phyloP scores from a whole-genome alignment of 1,140 invertebrate species.

The Tribolium madens region DNA sequence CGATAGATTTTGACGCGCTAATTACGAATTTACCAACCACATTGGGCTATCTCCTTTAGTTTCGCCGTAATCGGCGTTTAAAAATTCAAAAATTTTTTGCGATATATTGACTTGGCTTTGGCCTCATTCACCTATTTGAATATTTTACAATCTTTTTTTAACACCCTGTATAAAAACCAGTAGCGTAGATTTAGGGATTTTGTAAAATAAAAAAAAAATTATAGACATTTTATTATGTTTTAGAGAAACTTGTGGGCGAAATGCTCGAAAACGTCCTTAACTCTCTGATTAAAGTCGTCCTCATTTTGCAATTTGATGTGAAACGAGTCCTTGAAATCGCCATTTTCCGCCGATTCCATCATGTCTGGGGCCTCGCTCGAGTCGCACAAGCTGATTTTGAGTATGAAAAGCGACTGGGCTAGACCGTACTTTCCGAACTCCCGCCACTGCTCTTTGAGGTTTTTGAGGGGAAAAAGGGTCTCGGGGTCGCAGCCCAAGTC shows the following conservation, averaged over 20 bases:
- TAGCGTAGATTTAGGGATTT: too few relatives aligned
- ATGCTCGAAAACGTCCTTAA: slow-evolving; percentile 50
- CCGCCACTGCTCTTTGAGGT: slow-evolving; percentile 64
- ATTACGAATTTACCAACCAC: too few relatives aligned
- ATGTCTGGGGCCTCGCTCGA: slow-evolving; percentile 46
- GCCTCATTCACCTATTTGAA: too few relatives aligned
- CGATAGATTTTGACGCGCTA: too few relatives aligned
- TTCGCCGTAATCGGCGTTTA: too few relatives aligned
- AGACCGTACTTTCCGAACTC: slow-evolving; percentile 61
- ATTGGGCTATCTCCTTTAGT: too few relatives aligned
- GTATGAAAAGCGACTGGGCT: slow-evolving; percentile 29
- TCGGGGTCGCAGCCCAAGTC: slow-evolving; percentile 53
- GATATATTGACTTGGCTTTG: too few relatives aligned
- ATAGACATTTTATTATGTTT: too few relatives aligned
- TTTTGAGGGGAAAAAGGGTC: slow-evolving; percentile 65
- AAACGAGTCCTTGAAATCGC: slow-evolving; percentile 35
- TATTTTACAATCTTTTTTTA: too few relatives aligned
- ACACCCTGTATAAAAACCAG: too few relatives aligned
- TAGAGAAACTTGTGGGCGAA: slow-evolving; percentile 50
- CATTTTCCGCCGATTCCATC: slow-evolving; percentile 47
- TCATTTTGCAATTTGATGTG: slow-evolving; percentile 43
- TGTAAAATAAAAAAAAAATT: background rate
- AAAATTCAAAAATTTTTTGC: too few relatives aligned
- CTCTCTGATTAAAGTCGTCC: slow-evolving; percentile 47
- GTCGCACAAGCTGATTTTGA: slow-evolving; percentile 35